Conservation (phyloP, 2,113 vertebrate genomes). For the Pipra filicauda region DNA sequence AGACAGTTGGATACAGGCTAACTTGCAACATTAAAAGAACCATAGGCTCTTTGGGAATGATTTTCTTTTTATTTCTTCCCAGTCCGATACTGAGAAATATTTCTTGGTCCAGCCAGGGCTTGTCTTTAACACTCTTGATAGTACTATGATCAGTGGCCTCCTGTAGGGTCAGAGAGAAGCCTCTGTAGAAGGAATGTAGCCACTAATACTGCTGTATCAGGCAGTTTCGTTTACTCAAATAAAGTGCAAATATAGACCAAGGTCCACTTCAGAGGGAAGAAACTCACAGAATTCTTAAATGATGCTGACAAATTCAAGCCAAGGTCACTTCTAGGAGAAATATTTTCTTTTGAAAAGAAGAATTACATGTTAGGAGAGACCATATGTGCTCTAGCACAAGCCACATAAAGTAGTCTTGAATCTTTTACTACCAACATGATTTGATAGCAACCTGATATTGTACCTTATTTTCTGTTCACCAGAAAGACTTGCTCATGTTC, state of each 20-base stretch:
- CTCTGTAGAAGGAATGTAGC: background rate
- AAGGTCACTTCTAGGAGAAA: background rate
- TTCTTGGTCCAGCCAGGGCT: background rate
- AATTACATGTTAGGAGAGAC: background rate
- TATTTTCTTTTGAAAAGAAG: background rate
- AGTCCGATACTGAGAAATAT: background rate
- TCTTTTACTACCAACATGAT: background rate
- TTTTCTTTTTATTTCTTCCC: background rate
- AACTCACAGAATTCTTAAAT: background rate
- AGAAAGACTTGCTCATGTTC: background rate
- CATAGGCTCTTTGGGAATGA: accelerated
- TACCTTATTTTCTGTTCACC: background rate
- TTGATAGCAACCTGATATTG: background rate
- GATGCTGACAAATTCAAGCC: background rate
- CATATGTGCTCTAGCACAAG: background rate
- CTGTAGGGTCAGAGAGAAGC: background rate
- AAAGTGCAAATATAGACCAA: background rate
- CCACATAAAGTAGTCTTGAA: background rate
- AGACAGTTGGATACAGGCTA: background rate
- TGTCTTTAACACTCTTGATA: background rate
- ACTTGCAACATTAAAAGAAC: background rate
- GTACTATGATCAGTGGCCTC: background rate
- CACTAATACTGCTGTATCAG: background rate
- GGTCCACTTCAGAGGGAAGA: background rate
- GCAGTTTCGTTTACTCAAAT: background rate